These are phyloP conservation scores for Nomada fabriciana DNA, from an alignment of 2,888 invertebrate genomes.

Conservation along the genomic window DNA sequence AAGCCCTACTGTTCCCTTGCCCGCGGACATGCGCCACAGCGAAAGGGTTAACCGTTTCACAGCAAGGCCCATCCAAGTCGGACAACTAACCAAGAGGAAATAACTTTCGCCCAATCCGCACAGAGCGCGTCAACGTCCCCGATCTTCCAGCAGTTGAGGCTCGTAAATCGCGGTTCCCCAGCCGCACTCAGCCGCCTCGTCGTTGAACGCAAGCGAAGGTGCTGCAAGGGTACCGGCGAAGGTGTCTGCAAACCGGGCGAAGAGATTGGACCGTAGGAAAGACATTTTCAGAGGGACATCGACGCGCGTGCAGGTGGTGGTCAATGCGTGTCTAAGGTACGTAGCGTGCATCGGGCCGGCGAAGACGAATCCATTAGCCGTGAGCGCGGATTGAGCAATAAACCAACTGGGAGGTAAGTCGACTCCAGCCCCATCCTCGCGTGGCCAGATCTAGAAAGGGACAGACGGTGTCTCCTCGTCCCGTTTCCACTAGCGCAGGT, in stretches of 20 bases:
- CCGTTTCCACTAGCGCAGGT: constrained; percentile 58
- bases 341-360: constrained; percentile 62
- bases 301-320: constrained; percentile 60
- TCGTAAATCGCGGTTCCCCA: constrained; percentile 36
- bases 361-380: constrained; percentile 83
- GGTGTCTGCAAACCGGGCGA: not conserved
- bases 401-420: constrained; percentile 84
- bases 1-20: no score
- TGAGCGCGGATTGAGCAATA: constrained; percentile 83
- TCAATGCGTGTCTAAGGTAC: constrained; percentile 68
- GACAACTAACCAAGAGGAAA: not conserved
- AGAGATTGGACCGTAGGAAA: constrained; percentile 27
- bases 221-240: not conserved
- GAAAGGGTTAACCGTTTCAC: no score
- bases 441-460: constrained; percentile 25
- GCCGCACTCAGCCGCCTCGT: constrained; percentile 7
- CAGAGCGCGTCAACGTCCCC: not conserved
- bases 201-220: not conserved
- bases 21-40: no score
- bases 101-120: not conserved
- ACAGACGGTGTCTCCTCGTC: constrained; percentile 45
- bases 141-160: not conserved
- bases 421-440: constrained; percentile 66
- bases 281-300: constrained; percentile 46
- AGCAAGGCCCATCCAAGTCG: not conserved